These are phyloP conservation scores for Martes martes DNA, from an alignment of 2,113 vertebrate species.

Conservation along the genomic window DNA sequence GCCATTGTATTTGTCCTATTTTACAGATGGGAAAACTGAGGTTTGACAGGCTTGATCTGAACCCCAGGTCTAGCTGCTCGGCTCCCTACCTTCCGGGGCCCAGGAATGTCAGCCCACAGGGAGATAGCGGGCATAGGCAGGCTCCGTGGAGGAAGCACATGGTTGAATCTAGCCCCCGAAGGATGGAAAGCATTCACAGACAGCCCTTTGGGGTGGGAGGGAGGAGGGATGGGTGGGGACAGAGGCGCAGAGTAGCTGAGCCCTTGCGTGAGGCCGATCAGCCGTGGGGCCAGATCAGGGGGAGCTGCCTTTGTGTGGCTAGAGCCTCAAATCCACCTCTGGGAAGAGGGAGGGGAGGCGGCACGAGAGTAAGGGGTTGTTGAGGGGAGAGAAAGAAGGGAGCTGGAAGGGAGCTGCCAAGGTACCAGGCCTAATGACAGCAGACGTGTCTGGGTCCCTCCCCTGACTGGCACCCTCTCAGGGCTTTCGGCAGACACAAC, in stretches of 20 bases:
- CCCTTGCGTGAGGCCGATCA: not conserved
- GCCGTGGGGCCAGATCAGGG: not conserved
- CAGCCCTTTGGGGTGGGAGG: not conserved
- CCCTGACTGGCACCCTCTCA: not conserved
- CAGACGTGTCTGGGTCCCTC: not conserved
- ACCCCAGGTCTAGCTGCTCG: not conserved
- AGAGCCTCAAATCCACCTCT: not conserved
- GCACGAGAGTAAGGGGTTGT: too few species aligned
- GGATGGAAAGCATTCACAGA: not conserved
- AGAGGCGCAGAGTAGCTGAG: not conserved
- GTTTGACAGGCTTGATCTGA: not conserved
- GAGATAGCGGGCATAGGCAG: not conserved
- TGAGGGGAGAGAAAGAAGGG: not conserved
- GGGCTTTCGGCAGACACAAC: accelerated
- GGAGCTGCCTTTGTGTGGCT: not conserved
- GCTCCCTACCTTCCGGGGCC: not conserved
- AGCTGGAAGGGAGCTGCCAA: not conserved
- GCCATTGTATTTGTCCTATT: not conserved
- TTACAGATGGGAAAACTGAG: conserved; percentile 22
- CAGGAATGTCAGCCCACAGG: not conserved
- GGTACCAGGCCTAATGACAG: accelerated
- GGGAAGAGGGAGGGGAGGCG: not conserved
- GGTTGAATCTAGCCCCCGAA: not conserved
- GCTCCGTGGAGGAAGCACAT: not conserved
- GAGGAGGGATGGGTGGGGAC: not conserved